Percentiles rank a stretch among this genome's conserved stretches.
phyloP scores from a whole-genome alignment of 2,888 invertebrate species.

The Heliconius aoede region DNA sequence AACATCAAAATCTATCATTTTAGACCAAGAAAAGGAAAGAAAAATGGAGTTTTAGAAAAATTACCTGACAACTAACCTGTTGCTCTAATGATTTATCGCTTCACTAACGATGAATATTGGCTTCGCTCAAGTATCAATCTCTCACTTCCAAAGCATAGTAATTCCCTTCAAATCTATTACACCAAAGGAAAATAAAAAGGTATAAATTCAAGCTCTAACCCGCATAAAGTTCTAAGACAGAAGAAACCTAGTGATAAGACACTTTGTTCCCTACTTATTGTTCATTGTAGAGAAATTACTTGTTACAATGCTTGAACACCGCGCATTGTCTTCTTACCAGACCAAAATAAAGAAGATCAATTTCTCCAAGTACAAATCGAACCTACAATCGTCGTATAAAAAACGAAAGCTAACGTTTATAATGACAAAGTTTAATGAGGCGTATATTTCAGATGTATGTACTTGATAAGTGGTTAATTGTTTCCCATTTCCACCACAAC shows the following conservation, averaged over 20 bases:
- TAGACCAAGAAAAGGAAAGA: background rate
- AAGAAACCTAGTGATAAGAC: background rate
- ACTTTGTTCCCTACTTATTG: background rate
- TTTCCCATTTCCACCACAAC: constrained; percentile 43
- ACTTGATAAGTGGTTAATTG: constrained; percentile 30
- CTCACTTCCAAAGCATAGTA: too few species aligned
- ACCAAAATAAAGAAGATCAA: background rate
- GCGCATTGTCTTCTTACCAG: background rate
- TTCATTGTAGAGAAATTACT: background rate
- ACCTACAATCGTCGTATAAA: background rate
- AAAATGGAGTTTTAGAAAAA: background rate
- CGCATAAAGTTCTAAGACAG: background rate
- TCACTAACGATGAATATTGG: background rate
- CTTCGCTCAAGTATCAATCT: background rate
- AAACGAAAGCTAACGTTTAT: background rate
- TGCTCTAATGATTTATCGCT: constrained; percentile 19
- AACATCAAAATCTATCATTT: background rate
- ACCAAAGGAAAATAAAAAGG: background rate
- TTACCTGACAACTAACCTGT: constrained; percentile 4
- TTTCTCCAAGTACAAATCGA: background rate
- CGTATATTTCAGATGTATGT: background rate
- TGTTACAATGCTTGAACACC: background rate
- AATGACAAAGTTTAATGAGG: constrained; percentile 1
- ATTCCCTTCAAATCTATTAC: background rate
- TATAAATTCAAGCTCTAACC: background rate